These are phyloP conservation scores for Metacarcinus magister DNA, from an alignment of 2,888 invertebrate genomes.

Conservation along the genomic window DNA sequence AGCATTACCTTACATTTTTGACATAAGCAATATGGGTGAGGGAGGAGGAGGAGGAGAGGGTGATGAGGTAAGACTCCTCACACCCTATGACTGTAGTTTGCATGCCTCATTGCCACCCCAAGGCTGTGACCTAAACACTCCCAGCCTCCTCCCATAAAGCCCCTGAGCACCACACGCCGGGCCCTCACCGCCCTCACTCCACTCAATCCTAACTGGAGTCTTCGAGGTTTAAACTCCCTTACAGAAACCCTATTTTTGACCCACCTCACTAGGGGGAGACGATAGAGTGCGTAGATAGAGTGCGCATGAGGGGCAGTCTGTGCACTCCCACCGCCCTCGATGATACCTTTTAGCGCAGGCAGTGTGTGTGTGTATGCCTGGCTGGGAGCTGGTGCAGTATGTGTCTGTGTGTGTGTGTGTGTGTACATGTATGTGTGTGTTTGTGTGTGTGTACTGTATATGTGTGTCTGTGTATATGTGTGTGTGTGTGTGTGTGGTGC, in stretches of 20 bases:
- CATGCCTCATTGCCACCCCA: not conserved
- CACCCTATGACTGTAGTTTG: not conserved
- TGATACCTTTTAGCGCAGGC: not conserved
- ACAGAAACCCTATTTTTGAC: conserved; percentile 76
- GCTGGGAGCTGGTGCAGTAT: conserved; percentile 32
- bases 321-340: conserved; percentile 12
- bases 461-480: conserved; percentile 70
- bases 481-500: conserved; percentile 72
- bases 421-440: conserved; percentile 69
- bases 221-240: conserved; percentile 58
- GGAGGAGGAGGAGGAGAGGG: not conserved
- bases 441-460: conserved; percentile 70
- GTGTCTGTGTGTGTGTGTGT: conserved; percentile 55
- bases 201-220: conserved; percentile 65
- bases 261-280: conserved; percentile 94
- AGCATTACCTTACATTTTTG: not conserved
- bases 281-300: conserved; percentile 99
- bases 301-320: conserved; percentile 47
- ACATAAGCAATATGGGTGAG: not conserved
- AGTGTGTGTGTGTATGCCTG: conserved; percentile 42
- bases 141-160: not conserved
- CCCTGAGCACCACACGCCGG: not conserved
- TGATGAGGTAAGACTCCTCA: not conserved
- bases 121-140: not conserved
- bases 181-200: conserved; percentile 4